Conservation (phyloP, 2,113 vertebrate species). For the Tupaia chinensis region DNA sequence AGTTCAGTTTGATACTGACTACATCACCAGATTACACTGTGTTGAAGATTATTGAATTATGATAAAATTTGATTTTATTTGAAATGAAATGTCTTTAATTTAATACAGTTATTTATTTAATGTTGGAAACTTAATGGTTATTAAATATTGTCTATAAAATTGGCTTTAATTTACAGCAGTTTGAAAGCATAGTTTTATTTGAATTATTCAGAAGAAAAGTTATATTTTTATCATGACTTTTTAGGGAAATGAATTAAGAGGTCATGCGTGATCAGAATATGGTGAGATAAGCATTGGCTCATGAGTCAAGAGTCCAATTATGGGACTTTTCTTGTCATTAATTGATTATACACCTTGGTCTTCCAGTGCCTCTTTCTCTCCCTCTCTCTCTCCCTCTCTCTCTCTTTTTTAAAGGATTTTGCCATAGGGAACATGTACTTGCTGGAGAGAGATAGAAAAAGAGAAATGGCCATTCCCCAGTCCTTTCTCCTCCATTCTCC, state of each 20-base stretch:
- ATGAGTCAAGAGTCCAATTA: neutral
- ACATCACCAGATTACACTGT: neutral
- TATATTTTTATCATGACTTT: neutral
- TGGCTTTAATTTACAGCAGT: neutral
- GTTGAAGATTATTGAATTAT: conserved; percentile 28
- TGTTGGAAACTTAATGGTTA: neutral
- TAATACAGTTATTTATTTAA: conserved; percentile 27
- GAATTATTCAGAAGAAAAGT: conserved; percentile 15
- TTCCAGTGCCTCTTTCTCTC: no score
- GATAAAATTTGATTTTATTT: conserved; percentile 49
- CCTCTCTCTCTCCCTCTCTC: no score
- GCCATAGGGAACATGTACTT: no score
- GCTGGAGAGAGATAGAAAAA: no score
- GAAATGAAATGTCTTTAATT: conserved; percentile 48
- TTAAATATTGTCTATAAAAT: neutral
- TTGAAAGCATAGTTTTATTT: conserved; percentile 14
- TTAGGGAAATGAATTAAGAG: neutral
- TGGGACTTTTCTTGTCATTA: neutral
- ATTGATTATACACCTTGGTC: neutral
- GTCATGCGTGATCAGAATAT: neutral
- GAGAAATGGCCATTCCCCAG: no score
- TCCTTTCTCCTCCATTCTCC: no score
- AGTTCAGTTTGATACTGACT: no score
- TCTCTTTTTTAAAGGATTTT: no score
- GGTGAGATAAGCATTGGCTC: neutral